These are phyloP conservation scores for Thermophis baileyi DNA, from an alignment of 2,113 vertebrate genomes.

Conservation along the genomic window DNA sequence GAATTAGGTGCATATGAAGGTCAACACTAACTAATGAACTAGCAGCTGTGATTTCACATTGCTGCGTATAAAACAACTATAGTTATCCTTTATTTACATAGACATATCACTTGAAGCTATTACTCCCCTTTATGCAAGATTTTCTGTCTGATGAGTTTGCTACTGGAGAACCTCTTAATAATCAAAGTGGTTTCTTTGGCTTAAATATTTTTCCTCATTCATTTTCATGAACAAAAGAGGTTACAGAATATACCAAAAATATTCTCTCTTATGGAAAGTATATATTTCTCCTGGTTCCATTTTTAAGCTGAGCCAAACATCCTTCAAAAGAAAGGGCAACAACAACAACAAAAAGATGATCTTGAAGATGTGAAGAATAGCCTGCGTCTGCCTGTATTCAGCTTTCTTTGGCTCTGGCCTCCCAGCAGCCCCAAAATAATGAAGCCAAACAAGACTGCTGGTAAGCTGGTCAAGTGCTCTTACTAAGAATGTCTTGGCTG, in stretches of 20 bases:
- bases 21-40: no score
- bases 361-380: neutral
- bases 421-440: neutral
- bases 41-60: no score
- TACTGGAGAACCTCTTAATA: neutral
- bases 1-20: no score
- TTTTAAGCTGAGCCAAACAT: neutral
- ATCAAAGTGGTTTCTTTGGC: neutral
- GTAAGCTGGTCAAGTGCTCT: neutral
- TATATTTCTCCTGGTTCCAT: neutral
- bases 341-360: neutral
- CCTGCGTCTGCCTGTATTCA: neutral
- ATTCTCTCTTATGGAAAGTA: slow-evolving; percentile 14
- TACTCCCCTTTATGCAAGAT: neutral
- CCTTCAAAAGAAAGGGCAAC: neutral
- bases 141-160: neutral
- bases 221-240: neutral
- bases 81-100: neutral
- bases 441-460: neutral
- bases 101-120: neutral
- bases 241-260: neutral
- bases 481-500: neutral
- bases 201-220: neutral
- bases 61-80: neutral
- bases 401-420: neutral